Evolutionary conservation across 2,888 invertebrate species (phyloP).

Genomic region (Plagodis dolabraria): DNA sequence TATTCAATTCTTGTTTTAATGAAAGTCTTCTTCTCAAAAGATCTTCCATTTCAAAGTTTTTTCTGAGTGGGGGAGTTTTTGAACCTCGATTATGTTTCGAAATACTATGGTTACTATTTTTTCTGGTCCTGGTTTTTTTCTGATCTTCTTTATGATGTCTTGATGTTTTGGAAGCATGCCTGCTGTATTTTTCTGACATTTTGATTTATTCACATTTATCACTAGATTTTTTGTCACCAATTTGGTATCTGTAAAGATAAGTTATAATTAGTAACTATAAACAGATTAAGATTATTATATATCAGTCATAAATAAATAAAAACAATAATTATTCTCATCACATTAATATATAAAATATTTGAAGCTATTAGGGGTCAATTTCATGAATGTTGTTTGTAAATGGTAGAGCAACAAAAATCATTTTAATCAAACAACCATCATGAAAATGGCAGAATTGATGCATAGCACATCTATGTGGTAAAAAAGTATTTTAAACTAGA

Average conservation of each 20-base stretch:
- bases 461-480: constrained; percentile 41
- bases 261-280: constrained; percentile 36
- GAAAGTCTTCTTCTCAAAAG: constrained; percentile 66
- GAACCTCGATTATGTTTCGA: constrained; percentile 53
- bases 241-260: constrained; percentile 65
- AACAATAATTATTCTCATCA: constrained; percentile 35
- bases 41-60: constrained; percentile 63
- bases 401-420: constrained; percentile 10
- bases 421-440: constrained; percentile 50
- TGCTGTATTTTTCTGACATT: constrained; percentile 46
- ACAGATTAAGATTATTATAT: constrained; percentile 26
- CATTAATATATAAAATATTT: constrained; percentile 31
- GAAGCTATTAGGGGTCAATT: constrained; percentile 55
- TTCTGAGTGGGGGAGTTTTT: constrained; percentile 67
- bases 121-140: constrained; percentile 49
- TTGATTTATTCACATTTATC: constrained; percentile 19
- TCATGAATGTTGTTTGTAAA: constrained; percentile 52
- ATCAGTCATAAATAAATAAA: constrained; percentile 28
- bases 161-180: constrained; percentile 49
- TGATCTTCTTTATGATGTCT: constrained; percentile 52
- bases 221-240: constrained; percentile 16
- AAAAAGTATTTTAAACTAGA: constrained; percentile 69
- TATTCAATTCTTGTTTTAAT: constrained; percentile 65
- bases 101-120: constrained; percentile 46
- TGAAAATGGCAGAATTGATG: constrained; percentile 59